These are phyloP conservation scores for Eleginops maclovinus DNA, from an alignment of 2,113 vertebrate genomes.

Conservation along the genomic window DNA sequence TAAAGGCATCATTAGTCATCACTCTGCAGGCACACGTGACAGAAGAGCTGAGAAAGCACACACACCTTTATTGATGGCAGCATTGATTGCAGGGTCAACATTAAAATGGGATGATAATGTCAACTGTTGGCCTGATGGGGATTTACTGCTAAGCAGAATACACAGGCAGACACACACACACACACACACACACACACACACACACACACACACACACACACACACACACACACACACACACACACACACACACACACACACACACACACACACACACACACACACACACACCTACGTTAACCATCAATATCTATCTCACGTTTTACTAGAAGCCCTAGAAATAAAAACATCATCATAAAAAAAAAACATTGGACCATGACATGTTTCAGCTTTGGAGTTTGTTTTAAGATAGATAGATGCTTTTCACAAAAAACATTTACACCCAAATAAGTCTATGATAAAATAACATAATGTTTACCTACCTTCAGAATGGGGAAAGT, in stretches of 20 bases:
- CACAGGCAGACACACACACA: not conserved
- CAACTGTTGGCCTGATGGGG: conserved; percentile 51
- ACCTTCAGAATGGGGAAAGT: conserved; percentile 19
- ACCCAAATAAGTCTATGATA: not conserved
- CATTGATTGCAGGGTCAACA: conserved; percentile 65
- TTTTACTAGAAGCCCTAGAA: not conserved
- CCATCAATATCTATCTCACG: not conserved
- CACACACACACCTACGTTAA: not conserved
- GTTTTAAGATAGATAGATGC: not conserved
- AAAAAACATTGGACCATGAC: not conserved
- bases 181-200: conserved; percentile 7
- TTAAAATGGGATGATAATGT: conserved; percentile 66
- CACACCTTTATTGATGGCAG: conserved; percentile 47
- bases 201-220: not conserved
- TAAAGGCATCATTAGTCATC: conserved; percentile 54
- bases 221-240: not conserved
- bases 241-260: conserved; percentile 2
- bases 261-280: not conserved
- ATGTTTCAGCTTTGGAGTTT: not conserved
- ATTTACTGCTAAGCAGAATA: conserved; percentile 49
- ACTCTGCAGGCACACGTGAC: conserved; percentile 31
- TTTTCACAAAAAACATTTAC: not conserved
- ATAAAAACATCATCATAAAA: not conserved
- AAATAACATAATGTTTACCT: conserved; percentile 14
- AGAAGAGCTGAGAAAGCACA: conserved; percentile 46